Percentiles rank a stretch among this genome's conserved stretches.
These are phyloP conservation scores for Furnarius figulus DNA, from an alignment of 2,113 vertebrate genomes.

Conservation along the genomic window DNA sequence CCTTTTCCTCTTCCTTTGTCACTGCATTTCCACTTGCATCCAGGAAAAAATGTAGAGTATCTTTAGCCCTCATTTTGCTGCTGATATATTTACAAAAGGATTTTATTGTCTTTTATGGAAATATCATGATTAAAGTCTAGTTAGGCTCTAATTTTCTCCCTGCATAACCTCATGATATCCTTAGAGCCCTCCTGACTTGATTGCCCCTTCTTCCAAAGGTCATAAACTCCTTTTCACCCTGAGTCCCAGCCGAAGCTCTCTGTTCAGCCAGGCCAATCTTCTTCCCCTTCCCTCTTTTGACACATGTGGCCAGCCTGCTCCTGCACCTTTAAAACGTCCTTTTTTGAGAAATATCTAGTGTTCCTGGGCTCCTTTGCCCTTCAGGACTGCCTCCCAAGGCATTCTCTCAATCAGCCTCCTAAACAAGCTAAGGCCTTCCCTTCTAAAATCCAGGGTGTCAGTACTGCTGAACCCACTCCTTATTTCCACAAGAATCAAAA, in stretches of 20 bases:
- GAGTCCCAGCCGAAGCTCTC: background rate
- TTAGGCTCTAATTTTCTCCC: background rate
- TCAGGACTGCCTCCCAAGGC: background rate
- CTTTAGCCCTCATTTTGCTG: background rate
- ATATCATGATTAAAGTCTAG: background rate
- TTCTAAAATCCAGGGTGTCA: background rate
- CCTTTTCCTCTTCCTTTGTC: background rate
- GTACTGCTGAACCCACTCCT: background rate
- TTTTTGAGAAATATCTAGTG: background rate
- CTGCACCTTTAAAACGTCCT: background rate
- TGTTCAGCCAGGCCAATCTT: background rate
- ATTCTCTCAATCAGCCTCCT: background rate
- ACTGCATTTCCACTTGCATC: background rate
- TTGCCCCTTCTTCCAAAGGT: background rate
- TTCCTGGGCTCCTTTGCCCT: background rate
- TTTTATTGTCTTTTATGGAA: background rate
- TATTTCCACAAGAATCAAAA: background rate
- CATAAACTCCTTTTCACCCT: background rate
- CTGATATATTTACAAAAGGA: background rate
- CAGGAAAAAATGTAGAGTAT: background rate
- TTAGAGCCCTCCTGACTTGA: background rate
- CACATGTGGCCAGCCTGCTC: background rate
- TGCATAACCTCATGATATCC: background rate
- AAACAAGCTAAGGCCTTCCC: background rate
- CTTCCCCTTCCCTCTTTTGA: background rate